Conservation (phyloP, 2,888 invertebrate genomes). For the Lamellibrachia columna region DNA sequence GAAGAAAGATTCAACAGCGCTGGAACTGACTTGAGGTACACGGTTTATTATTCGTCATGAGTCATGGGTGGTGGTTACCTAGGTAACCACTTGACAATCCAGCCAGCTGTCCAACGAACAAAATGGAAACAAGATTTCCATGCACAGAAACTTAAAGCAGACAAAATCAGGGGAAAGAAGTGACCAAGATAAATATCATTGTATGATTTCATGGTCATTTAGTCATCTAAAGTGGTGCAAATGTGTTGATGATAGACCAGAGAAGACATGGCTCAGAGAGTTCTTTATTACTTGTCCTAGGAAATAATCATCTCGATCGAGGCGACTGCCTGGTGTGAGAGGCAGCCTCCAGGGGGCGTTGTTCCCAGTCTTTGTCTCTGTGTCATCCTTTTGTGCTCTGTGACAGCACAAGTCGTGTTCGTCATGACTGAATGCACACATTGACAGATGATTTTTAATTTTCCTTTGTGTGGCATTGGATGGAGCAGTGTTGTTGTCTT, state of each 20-base stretch:
- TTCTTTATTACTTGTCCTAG: not conserved
- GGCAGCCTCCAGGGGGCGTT: not conserved
- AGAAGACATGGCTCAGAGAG: not conserved
- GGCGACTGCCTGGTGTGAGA: not conserved
- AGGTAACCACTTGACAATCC: not conserved
- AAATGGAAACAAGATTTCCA: not conserved
- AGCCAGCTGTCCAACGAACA: not conserved
- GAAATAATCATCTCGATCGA: not conserved
- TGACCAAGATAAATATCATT: not conserved
- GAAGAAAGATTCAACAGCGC: not conserved
- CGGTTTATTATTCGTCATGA: not conserved
- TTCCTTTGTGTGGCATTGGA: not conserved
- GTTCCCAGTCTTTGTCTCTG: not conserved
- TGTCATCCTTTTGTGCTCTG: not conserved
- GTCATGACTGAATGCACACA: not conserved
- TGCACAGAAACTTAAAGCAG: not conserved
- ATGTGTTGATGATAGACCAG: not conserved
- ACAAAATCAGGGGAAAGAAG: not conserved
- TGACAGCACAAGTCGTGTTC: not conserved
- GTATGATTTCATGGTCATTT: not conserved
- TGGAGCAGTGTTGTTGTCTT: not conserved
- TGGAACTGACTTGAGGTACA: not conserved
- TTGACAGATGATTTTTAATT: not conserved
- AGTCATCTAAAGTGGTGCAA: not conserved
- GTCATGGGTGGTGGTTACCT: not conserved